phyloP scores from a whole-genome alignment of 2,797 vertebrate species.

The Lophius americanus region DNA sequence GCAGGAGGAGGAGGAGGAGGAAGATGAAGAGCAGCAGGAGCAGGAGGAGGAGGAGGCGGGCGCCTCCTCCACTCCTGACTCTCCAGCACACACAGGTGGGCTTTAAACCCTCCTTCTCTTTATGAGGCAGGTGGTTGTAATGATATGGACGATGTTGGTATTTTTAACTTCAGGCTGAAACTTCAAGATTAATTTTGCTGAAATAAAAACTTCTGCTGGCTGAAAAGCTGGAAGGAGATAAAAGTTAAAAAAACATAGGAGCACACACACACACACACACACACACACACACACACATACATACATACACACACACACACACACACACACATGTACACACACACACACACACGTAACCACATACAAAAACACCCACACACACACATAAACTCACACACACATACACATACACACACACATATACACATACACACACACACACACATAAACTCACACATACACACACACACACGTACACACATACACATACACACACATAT shows the following conservation, averaged over 20 bases:
- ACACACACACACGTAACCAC: background rate
- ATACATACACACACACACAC: background rate
- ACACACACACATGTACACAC: slow-evolving; percentile 6
- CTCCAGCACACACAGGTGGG: no score
- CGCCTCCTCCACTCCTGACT: no score
- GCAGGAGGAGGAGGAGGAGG: no score
- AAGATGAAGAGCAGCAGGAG: no score
- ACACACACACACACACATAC: slow-evolving; percentile 4
- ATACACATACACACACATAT: background rate
- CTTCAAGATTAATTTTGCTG: no score
- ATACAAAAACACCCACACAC: no score
- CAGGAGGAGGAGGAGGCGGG: no score
- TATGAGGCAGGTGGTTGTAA: no score
- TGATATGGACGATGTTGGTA: no score
- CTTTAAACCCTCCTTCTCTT: no score
- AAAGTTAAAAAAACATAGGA: slow-evolving; percentile 2
- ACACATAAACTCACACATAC: background rate
- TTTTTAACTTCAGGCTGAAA: background rate
- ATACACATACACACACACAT: slow-evolving; percentile 5
- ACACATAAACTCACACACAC: no score
- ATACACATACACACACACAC: slow-evolving; percentile 3
- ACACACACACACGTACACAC: slow-evolving; percentile 7
- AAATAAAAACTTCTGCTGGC: background rate
- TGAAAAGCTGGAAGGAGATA: slow-evolving; percentile 19
- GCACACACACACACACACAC: slow-evolving; percentile 4